Percentiles rank a stretch among this genome's conserved stretches.
Conservation (phyloP, 2,888 invertebrate genomes). For the Apodemia hepburni region DNA sequence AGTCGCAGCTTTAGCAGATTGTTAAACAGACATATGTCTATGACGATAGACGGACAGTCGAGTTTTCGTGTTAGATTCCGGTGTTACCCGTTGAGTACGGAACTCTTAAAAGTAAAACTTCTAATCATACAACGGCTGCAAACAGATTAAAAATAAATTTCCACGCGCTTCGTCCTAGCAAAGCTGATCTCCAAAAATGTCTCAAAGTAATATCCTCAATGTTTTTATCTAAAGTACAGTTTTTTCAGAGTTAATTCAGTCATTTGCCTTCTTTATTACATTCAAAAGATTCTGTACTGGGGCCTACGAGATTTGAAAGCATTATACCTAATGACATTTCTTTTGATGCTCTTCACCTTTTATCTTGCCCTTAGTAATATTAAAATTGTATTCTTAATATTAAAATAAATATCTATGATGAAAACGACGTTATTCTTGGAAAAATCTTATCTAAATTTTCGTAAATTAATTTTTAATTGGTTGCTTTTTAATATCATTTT, state of each 20-base stretch:
- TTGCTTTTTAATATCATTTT: no score
- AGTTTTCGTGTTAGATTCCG: no score
- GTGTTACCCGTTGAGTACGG: no score
- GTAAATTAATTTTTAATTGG: no score
- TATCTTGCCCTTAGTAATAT: background rate
- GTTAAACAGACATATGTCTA: no score
- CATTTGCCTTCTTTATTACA: conserved; percentile 8
- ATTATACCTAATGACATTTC: conserved; percentile 8
- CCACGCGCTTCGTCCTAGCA: background rate
- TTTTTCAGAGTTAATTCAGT: conserved; percentile 13
- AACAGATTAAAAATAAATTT: background rate
- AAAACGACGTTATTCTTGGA: background rate
- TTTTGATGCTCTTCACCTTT: conserved; percentile 1
- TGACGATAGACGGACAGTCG: no score
- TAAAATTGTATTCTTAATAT: background rate
- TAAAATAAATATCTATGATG: background rate
- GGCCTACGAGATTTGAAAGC: conserved; percentile 7
- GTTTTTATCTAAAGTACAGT: conserved; percentile 10
- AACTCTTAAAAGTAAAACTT: no score
- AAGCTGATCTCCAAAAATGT: background rate
- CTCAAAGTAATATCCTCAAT: background rate
- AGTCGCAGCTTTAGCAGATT: no score
- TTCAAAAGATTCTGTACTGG: conserved; percentile 2
- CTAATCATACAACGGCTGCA: no score
- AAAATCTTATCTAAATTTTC: no score